Evolutionary conservation across 2,888 invertebrate species (phyloP).

Genomic region (Disparrhopalites patrizii): DNA sequence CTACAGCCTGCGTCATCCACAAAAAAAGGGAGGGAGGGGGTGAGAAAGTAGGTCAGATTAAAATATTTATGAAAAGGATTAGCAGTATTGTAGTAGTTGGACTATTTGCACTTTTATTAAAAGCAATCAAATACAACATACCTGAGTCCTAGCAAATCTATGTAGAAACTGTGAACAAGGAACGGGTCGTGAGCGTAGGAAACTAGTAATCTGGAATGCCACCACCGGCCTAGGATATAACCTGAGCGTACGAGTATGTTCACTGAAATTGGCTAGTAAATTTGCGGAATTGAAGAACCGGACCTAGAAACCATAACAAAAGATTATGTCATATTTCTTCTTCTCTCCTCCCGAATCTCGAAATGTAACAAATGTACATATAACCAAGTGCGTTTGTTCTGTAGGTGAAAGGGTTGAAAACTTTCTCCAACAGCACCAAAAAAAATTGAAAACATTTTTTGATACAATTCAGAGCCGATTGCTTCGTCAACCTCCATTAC

Average conservation of each 20-base stretch:
- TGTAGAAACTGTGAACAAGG: conserved; percentile 79
- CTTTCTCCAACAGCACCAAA: too few relatives aligned
- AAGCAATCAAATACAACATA: conserved; percentile 49
- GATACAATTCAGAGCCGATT: too few relatives aligned
- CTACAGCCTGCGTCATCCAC: conserved; percentile 74
- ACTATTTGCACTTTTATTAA: neutral
- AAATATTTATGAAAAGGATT: conserved; percentile 6
- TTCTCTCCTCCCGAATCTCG: too few relatives aligned
- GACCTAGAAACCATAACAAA: conserved; percentile 62
- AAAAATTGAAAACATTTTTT: too few relatives aligned
- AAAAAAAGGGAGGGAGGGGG: too few relatives aligned
- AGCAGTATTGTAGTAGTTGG: too few relatives aligned
- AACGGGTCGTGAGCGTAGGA: conserved; percentile 85
- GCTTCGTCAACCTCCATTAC: too few relatives aligned
- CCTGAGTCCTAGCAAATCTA: conserved; percentile 90
- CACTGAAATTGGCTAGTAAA: conserved; percentile 92
- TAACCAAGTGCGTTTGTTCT: too few relatives aligned
- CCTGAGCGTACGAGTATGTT: conserved; percentile 93
- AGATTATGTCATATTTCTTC: too few relatives aligned
- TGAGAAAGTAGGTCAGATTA: too few relatives aligned
- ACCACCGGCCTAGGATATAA: conserved; percentile 98
- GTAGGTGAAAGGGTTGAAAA: too few relatives aligned
- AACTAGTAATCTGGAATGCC: conserved; percentile 96
- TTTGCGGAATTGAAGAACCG: conserved; percentile 98
- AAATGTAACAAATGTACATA: too few relatives aligned